Evolutionary conservation across 2,888 invertebrate species (phyloP), one percentile per base, ranked within the genome.

Genomic region (Lasioglossum malachurum): DNA sequence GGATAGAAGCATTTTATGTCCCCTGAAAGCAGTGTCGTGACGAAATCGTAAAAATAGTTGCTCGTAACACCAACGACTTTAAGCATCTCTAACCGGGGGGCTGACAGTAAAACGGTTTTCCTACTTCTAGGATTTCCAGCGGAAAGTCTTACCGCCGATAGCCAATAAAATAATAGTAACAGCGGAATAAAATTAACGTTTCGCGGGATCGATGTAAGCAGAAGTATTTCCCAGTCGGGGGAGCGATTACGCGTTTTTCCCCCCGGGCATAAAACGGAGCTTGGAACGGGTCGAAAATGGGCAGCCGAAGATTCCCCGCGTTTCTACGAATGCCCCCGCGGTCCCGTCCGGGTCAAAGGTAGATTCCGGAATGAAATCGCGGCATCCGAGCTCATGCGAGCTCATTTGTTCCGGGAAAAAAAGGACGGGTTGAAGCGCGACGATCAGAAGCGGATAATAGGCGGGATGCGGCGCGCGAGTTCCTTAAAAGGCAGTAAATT

Each of bases 401-500:
- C 87, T 82, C 85, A 86, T 87, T 85, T 82, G 83, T 86, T 75
- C 57, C 57, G 80, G 80, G 35, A 77, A 85, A 80, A 79, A 82
- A 85, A 79, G 78, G 80, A 23, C 80, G 46, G 74, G 57, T 27
- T 64, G 85, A 83, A 75, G 81, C 83, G 83, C 78, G 84, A 91
- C 91, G 90, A 92, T 87, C 90, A 77, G 89, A 89, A 90, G 92
- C 91, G 92, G 87, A 87, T 87, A 88, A 87, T 87, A 87, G 76
- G 83, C 79, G 75, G 77, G 81, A 73, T 75, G 83, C 81, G 75
- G 82, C 83, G 77, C 64, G 41, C 77, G 83, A 87, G 83, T 79
- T 78, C 88, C 87, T 87, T 88, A 88, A 88, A 88, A 88, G 88
- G 87, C 87, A 87, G 85, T 88, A 88, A 88, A 88, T 88, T 88